Evolutionary conservation across 2,888 invertebrate species (phyloP), one percentile per base, ranked within the genome.

Genomic region (Drosophila anceps): DNA sequence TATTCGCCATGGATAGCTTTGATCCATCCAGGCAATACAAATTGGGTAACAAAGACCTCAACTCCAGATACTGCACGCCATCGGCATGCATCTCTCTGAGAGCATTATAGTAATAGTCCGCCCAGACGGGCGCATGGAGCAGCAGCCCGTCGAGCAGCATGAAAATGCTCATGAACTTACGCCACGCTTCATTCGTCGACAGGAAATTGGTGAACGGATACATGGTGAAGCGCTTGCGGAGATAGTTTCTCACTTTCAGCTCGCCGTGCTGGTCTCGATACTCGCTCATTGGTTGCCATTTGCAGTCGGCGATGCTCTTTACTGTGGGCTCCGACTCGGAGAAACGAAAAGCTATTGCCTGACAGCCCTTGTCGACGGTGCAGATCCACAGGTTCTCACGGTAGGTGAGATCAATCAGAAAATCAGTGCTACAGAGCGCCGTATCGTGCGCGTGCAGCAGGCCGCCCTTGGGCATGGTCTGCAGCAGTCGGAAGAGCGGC

Each of bases 381-480:
- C 95, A 95, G 2, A 91, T 76, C 86, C 91, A 91, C 1, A 96
- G 91, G 88, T 95, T 85, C 0, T 95, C 94, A 63, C 94, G 93
- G 74, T 95, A 95, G 0, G 96, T 96, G 18, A 96, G 86, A 44
- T 95, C 94, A 39, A 96, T 90, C 0, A 96, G 77, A 75, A 94
- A 96, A 69, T 96, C 95, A 0, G 94, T 93, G 10, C 95, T 95
- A 12, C 95, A 94, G 0, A 95, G 92, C 0, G 95, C 95, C 72
- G 95, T 94, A 70, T 96, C 95, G 85, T 96, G 96, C 0, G 95
- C 93, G 90, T 96, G 96, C 15, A 96, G 91, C 0, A 95, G 94
- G 0, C 94, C 95, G 8, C 96, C 97, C 92, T 97, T 97, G 0
- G 97, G 97, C 94, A 97, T 94, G 39, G 92, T 92, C 71, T 94